phyloP scores from a whole-genome alignment of 2,888 invertebrate genomes.

The Hirtodrosophila trivittata region DNA sequence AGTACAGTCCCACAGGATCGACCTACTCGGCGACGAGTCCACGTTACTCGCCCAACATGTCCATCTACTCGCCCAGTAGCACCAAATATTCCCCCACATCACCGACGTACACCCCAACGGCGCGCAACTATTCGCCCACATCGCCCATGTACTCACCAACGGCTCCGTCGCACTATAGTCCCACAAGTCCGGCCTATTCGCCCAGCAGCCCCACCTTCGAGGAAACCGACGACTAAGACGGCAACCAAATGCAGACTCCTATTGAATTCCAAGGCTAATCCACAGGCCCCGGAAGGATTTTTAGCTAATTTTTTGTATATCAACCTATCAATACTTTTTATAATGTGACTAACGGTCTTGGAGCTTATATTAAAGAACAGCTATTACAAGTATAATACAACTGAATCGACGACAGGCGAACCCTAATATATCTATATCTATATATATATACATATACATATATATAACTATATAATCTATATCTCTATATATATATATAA shows the following conservation, averaged over 20 bases:
- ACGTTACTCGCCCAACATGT: slow-evolving; percentile 86
- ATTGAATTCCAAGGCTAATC: neutral
- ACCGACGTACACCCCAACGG: slow-evolving; percentile 88
- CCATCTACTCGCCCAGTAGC: slow-evolving; percentile 88
- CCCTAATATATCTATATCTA: too few species aligned
- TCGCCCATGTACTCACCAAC: slow-evolving; percentile 92
- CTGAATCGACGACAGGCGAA: too few species aligned
- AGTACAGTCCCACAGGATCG: slow-evolving; percentile 88
- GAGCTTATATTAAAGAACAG: too few species aligned
- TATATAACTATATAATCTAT: slow-evolving; percentile 19
- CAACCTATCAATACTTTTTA: too few species aligned
- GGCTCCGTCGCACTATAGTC: slow-evolving; percentile 90
- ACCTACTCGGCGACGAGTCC: slow-evolving; percentile 89
- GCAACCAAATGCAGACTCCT: neutral
- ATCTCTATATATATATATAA: slow-evolving; percentile 6
- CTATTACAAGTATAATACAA: too few species aligned
- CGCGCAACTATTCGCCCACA: slow-evolving; percentile 86
- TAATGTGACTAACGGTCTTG: too few species aligned
- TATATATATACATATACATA: slow-evolving; percentile 5
- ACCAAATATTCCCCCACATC: slow-evolving; percentile 93
- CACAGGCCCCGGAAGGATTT: neutral
- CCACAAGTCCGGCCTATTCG: slow-evolving; percentile 89
- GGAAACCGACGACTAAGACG: slow-evolving; percentile 76
- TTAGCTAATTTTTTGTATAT: slow-evolving; percentile 5
- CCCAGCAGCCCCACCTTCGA: slow-evolving; percentile 86